Base-by-base conservation (phyloP, 2,888 invertebrate genomes). In the Pseudolycoriella hygida region DNA sequence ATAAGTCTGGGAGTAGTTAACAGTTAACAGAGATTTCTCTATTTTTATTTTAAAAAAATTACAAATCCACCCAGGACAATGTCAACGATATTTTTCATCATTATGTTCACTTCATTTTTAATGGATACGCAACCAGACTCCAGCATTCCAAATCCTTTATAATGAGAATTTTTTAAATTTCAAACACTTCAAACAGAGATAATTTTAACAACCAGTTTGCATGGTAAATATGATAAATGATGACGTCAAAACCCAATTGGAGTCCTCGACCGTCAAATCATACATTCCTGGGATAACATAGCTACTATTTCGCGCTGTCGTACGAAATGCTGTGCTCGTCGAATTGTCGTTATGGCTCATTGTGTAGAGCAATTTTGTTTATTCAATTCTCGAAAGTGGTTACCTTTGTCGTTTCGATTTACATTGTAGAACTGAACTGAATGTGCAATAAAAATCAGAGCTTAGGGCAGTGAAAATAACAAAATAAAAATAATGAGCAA, bases 41-140 rank as follows among this genome's bases (percentile, higher is more conserved):
- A 19, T 31, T 38, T 32, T n/a, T 18, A 6, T 25, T n/a, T 17
- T 49, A n/a, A 14, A 19, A 40, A 40, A 4, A 17, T 18, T 40
- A 18, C 12, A 37, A 64, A 64, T 5, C 80, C 93, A 2, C 93
- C 93, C 17, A 94, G 72, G 1, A 89, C 85, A 43, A 94, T 89
- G 55, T 94, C 93, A 1, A 88, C 85, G 0, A 90, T 78, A 57
- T 93, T 93, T 63, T 94, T 94, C 83, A 94, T 89, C 93, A 94
- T 93, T 47, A 96, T 92, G 60, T 93, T 93, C 0, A 90, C 89
- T 68, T 93, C 92, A 59, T 93, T 93, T 66, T 92, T 89, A 44
- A 87, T 73, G 0, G 88, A 88, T 0, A 93, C 92, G 54, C 85
- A 87, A 2, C 93, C 93, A 0, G 90, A 88, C 60, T 93, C 93